Evolutionary conservation across 2,888 invertebrate genomes (phyloP).

Genomic region (Rhamnusium bicolor): DNA sequence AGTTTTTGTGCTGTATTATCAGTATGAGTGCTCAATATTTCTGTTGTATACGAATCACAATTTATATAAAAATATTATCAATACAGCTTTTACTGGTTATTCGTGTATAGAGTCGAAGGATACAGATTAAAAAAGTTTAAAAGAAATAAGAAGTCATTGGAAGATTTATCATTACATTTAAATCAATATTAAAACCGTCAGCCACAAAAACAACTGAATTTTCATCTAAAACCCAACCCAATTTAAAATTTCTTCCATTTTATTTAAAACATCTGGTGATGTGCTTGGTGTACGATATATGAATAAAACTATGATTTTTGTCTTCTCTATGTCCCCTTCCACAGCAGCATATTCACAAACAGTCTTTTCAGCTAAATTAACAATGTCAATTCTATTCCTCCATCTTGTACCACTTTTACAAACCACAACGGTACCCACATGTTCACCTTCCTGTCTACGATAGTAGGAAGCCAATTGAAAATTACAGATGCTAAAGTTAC

Average conservation of each 20-base stretch:
- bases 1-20: too few relatives aligned
- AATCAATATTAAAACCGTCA: background rate
- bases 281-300: background rate
- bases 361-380: background rate
- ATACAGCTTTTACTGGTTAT: too few relatives aligned
- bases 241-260: background rate
- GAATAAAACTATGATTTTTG: background rate
- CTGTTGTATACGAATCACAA: too few relatives aligned
- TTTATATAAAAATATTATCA: too few relatives aligned
- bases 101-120: too few relatives aligned
- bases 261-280: background rate
- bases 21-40: too few relatives aligned
- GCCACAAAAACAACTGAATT: background rate
- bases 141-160: too few relatives aligned
- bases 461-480: slow-evolving; percentile 1
- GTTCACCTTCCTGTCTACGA: background rate
- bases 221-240: background rate
- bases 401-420: background rate
- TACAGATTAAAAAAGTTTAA: too few relatives aligned
- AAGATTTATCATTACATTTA: background rate
- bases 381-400: background rate
- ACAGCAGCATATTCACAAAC: background rate
- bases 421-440: background rate
- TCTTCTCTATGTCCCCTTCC: background rate
- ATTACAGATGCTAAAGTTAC: background rate